Conservation (phyloP, 2,888 invertebrate species). For the Pandemis corylana region DNA sequence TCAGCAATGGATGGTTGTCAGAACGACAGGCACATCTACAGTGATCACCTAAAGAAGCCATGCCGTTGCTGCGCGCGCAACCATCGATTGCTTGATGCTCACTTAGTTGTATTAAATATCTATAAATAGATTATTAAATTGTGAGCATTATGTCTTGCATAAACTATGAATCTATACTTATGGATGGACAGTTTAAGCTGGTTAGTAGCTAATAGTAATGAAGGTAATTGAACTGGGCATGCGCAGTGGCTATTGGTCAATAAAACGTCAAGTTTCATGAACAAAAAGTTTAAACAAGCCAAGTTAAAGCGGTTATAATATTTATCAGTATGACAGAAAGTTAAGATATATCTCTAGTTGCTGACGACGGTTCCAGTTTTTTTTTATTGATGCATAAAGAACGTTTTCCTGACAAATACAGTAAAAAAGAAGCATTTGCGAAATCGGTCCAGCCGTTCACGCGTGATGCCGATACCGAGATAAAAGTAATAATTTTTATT, state of each 20-base stretch:
- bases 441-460: too few species aligned
- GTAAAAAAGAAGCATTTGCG: too few species aligned
- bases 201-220: conserved; percentile 18
- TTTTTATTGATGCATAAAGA: too few species aligned
- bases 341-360: too few species aligned
- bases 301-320: not conserved
- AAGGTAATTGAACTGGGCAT: conserved; percentile 31
- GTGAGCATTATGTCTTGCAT: conserved; percentile 42
- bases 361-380: too few species aligned
- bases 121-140: conserved; percentile 47
- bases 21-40: conserved; percentile 1
- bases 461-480: too few species aligned
- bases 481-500: too few species aligned
- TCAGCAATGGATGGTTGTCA: conserved; percentile 20
- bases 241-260: conserved; percentile 36
- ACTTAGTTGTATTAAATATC: conserved; percentile 42
- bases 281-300: conserved; percentile 13
- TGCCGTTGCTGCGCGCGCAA: conserved; percentile 47
- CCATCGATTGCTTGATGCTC: conserved; percentile 44
- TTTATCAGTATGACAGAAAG: not conserved
- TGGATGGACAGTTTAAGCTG: conserved; percentile 10
- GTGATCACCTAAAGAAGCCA: conserved; percentile 36
- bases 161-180: conserved; percentile 15
- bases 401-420: too few species aligned
- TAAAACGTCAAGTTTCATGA: conserved; percentile 32